Percentiles rank a stretch among this genome's conserved stretches.
Conservation (phyloP, 2,888 invertebrate genomes). For the Cyclophora punctaria region DNA sequence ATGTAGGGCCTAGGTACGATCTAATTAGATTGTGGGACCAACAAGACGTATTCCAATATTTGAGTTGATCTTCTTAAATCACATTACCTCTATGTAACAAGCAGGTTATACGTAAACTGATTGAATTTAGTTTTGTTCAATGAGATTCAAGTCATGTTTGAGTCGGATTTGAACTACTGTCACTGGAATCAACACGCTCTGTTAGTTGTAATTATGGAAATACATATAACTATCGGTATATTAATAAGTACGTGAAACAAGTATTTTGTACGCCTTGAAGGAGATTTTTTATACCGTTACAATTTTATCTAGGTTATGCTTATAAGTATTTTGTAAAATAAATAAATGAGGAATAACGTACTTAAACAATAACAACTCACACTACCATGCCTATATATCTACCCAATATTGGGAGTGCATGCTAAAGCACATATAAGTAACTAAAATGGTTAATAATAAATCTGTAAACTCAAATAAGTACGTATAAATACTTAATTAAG, state of each 20-base stretch:
- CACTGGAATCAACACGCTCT: neutral
- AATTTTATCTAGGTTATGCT: no score
- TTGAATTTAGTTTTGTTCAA: slow-evolving; percentile 61
- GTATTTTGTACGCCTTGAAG: no score
- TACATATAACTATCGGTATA: neutral
- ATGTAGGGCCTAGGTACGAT: slow-evolving; percentile 40
- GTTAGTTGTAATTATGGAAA: neutral
- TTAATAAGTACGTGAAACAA: no score
- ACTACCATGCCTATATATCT: no score
- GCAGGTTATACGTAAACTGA: slow-evolving; percentile 59
- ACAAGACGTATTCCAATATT: slow-evolving; percentile 64
- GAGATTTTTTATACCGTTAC: no score
- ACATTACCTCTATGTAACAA: slow-evolving; percentile 60
- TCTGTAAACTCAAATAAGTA: neutral
- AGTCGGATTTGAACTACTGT: slow-evolving; percentile 14
- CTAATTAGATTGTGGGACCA: slow-evolving; percentile 51
- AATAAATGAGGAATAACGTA: no score
- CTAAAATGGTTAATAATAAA: no score
- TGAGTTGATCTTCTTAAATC: slow-evolving; percentile 68
- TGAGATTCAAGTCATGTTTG: slow-evolving; percentile 64
- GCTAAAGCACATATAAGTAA: no score
- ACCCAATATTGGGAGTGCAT: no score
- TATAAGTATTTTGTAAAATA: no score
- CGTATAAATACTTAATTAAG: neutral
- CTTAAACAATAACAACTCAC: no score